Percentiles rank a stretch among this genome's conserved stretches.
These are phyloP conservation scores for Oryzias celebensis DNA, from an alignment of 2,113 vertebrate genomes.

Conservation along the genomic window DNA sequence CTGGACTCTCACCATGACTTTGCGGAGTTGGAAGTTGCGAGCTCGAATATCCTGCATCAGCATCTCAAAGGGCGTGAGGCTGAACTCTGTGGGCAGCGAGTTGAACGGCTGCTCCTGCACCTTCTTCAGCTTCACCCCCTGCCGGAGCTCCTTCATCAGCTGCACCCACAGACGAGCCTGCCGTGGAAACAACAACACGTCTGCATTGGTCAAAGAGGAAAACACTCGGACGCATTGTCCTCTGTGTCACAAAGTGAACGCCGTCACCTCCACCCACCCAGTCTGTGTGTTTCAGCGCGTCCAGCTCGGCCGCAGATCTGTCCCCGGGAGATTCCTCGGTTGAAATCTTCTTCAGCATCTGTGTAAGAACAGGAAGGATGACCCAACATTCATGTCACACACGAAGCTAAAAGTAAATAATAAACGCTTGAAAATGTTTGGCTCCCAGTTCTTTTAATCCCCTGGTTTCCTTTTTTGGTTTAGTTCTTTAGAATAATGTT, in stretches of 20 bases:
- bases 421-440: neutral
- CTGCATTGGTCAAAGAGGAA: slow-evolving; percentile 9
- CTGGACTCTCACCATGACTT: slow-evolving; percentile 88
- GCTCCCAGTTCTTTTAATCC: neutral
- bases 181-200: slow-evolving; percentile 4
- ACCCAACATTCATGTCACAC: neutral
- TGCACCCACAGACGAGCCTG: slow-evolving; percentile 95
- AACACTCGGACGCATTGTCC: slow-evolving; percentile 13
- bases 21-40: slow-evolving; percentile 91
- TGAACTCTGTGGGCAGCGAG: slow-evolving; percentile 90
- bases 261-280: slow-evolving; percentile 79
- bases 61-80: slow-evolving; percentile 97
- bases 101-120: slow-evolving; percentile 92
- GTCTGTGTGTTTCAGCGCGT: slow-evolving; percentile 87
- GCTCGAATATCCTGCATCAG: slow-evolving; percentile 96
- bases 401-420: no score
- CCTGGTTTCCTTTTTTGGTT: neutral
- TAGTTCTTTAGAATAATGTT: neutral
- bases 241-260: neutral
- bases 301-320: slow-evolving; percentile 76
- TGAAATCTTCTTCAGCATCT: slow-evolving; percentile 92
- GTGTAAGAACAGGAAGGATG: neutral
- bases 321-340: slow-evolving; percentile 78
- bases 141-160: slow-evolving; percentile 94
- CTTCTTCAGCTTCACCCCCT: slow-evolving; percentile 94